These are phyloP conservation scores for Pseudolaguvia tuberculata DNA, from an alignment of 2,113 vertebrate species.

Conservation along the genomic window DNA sequence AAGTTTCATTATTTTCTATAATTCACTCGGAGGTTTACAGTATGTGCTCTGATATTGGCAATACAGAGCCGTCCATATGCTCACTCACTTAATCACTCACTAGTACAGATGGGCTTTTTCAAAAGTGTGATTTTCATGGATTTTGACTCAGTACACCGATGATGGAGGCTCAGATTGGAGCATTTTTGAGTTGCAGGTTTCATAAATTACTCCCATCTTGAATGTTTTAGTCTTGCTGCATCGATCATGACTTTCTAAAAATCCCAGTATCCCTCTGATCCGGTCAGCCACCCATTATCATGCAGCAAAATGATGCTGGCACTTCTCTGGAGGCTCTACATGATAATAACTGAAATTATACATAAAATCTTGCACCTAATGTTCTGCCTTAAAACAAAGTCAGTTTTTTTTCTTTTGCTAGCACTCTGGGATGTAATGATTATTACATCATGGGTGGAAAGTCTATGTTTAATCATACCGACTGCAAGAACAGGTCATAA, in stretches of 20 bases:
- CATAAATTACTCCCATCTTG: background rate
- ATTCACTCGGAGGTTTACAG: background rate
- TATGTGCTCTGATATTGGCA: slow-evolving; percentile 2
- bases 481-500: slow-evolving; percentile 30
- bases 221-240: background rate
- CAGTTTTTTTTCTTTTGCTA: slow-evolving; percentile 21
- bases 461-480: slow-evolving; percentile 34
- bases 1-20: slow-evolving; percentile 13
- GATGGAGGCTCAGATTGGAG: slow-evolving; percentile 22
- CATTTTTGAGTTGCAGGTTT: slow-evolving; percentile 7
- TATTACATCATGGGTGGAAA: slow-evolving; percentile 21
- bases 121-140: slow-evolving; percentile 11
- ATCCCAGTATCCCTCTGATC: background rate
- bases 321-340: slow-evolving; percentile 4
- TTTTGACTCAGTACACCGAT: slow-evolving; percentile 18
- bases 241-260: background rate
- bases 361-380: slow-evolving; percentile 1
- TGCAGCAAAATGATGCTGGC: background rate
- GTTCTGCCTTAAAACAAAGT: slow-evolving; percentile 13
- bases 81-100: background rate
- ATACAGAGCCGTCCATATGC: background rate
- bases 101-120: background rate
- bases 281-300: background rate
- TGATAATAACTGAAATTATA: slow-evolving; percentile 14
- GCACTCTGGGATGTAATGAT: slow-evolving; percentile 9